Evolutionary conservation across 2,888 invertebrate genomes (phyloP).

Genomic region (Drosophila longiperda): DNA sequence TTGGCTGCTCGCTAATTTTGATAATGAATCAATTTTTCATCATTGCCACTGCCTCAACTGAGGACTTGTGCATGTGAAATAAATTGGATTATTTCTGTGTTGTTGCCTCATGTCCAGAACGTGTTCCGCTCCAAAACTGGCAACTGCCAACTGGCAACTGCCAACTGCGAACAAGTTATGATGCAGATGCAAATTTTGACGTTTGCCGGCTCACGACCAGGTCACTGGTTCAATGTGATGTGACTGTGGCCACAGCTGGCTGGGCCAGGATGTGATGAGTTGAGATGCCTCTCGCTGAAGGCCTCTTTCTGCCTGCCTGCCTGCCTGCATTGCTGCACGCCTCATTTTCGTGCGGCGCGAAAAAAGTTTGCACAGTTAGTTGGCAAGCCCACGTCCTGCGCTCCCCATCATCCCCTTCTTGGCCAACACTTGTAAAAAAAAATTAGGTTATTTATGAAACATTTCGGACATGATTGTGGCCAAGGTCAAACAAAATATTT

Average conservation of each 20-base stretch:
- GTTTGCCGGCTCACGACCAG: conserved; percentile 79
- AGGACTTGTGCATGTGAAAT: conserved; percentile 70
- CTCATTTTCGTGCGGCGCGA: conserved; percentile 77
- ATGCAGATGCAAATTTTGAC: conserved; percentile 39
- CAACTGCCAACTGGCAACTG: conserved; percentile 28
- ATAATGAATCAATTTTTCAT: conserved; percentile 81
- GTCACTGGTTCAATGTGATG: conserved; percentile 83
- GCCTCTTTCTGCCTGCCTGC: conserved; percentile 5
- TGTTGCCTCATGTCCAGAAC: conserved; percentile 51
- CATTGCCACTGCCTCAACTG: conserved; percentile 60
- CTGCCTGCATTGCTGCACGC: conserved; percentile 56
- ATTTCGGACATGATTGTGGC: not conserved
- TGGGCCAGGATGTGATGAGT: conserved; percentile 45
- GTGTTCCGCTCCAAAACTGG: conserved; percentile 38
- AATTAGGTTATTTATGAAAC: not conserved
- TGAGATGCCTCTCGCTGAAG: conserved; percentile 8
- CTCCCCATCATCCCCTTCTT: too few relatives aligned
- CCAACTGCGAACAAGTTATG: conserved; percentile 64
- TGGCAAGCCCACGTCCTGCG: conserved; percentile 11
- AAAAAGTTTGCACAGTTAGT: conserved; percentile 67
- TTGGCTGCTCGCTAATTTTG: conserved; percentile 78
- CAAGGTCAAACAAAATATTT: not conserved
- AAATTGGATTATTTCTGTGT: conserved; percentile 68
- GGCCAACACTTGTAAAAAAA: not conserved
- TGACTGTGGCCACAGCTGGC: conserved; percentile 53